Base-by-base conservation (phyloP, 2,888 invertebrate genomes). In the Hartigia nigra region DNA sequence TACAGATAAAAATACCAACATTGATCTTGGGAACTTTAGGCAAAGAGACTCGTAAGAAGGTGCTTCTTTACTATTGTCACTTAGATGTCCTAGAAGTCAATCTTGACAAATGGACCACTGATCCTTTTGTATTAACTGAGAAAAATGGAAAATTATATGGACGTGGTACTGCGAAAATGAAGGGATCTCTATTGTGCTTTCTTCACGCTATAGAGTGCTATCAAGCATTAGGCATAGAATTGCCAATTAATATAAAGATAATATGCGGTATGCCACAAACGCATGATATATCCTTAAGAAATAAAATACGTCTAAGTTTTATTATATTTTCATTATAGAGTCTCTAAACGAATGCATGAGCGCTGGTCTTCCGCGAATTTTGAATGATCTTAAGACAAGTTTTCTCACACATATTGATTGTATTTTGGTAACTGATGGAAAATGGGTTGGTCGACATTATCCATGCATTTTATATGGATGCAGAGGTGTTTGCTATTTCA, bases 191-290 rank as follows among this genome's bases (percentile, higher is more conserved):
- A 35, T 84, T 93, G 76, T 89, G 90, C 79, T 93, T 93, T 90
- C 87, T 93, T 69, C 92, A 92, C 76, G 91, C 90, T 0, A 85
- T 93, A 14, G 86, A 91, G 79, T 90, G 89, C 5, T 92, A 92
- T 80, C 88, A 90, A 78, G 79, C 85, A 12, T 83, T 87, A 3
- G 85, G 89, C 12, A 85, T 91, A 12, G 87, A 89, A 12, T 31
- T 93, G 3, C 93, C 93, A 0, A 90, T 93, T 1, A 93, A 92
- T 82, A 82, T 93, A 4, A 92, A 92, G 84, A 91, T 93, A 78
- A 88, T 92, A 39, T 85, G 86, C 74, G 87, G 87, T 87, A 78
- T 82, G 78, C 12, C 31, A 34, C 5, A 35, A 74, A 55, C 35
- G 1, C 31, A n/a, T n/a, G 5, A 77, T 36, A n/a, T 14, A 23